Conservation (phyloP, 2,797 vertebrate species). For the Vireo griseus region DNA sequence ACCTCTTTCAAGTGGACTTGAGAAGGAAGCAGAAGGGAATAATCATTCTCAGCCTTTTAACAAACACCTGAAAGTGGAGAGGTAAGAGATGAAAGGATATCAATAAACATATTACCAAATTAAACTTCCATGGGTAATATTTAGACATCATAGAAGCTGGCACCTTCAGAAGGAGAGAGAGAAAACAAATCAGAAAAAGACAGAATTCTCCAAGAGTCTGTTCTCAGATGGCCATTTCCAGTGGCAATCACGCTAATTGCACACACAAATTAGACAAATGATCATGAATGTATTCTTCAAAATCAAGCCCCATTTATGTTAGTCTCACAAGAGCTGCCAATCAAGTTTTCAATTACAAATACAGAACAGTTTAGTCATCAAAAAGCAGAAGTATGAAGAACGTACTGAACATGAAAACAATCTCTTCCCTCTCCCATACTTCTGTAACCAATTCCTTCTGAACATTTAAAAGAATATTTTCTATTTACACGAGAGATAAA, state of each 20-base stretch:
- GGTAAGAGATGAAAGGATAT: conserved; percentile 2
- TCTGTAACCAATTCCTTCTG: not conserved
- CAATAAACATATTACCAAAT: not conserved
- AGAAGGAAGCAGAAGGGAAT: conserved; percentile 2
- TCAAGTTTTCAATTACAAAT: conserved; percentile 49
- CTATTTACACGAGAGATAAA: not conserved
- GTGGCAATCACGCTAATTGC: conserved; percentile 54
- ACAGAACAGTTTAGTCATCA: conserved; percentile 58
- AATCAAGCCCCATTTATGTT: conserved; percentile 65
- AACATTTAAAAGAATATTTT: not conserved
- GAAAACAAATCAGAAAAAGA: not conserved
- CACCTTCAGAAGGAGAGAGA: not conserved
- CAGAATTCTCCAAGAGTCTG: not conserved
- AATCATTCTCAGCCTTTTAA: conserved; percentile 1
- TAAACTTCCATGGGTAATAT: not conserved
- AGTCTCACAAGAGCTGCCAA: conserved; percentile 25
- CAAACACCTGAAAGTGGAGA: not conserved
- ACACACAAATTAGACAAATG: conserved; percentile 23
- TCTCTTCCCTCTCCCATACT: not conserved
- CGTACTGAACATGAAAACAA: not conserved
- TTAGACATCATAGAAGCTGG: not conserved
- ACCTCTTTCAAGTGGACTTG: not conserved
- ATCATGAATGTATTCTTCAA: conserved; percentile 42
- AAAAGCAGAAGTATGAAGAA: not conserved
- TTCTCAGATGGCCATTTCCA: conserved; percentile 44